Evolutionary conservation across 1,140 invertebrate genomes (phyloP).

Genomic region (Drosophila ambigua): DNA sequence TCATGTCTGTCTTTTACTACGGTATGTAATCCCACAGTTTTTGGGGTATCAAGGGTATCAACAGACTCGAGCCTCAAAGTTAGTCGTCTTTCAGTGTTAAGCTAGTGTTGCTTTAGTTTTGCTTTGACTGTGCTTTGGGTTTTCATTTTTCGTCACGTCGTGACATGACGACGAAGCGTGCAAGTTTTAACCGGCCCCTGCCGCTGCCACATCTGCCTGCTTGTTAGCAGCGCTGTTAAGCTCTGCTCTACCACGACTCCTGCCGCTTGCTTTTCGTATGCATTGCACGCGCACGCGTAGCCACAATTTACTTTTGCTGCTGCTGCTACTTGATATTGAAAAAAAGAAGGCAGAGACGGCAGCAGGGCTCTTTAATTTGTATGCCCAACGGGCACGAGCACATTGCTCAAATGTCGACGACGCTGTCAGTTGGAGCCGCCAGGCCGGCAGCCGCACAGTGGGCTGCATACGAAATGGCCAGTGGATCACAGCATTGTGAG

Average conservation of each 20-base stretch:
- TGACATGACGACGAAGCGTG: too few relatives aligned
- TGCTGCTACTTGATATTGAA: slow-evolving; percentile 57
- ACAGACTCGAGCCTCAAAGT: too few relatives aligned
- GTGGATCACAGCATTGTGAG: slow-evolving; percentile 12
- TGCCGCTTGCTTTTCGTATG: slow-evolving; percentile 42
- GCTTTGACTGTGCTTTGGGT: too few relatives aligned
- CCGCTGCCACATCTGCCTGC: slow-evolving; percentile 5
- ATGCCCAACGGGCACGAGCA: slow-evolving; percentile 56
- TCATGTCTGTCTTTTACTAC: too few relatives aligned
- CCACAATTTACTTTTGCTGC: slow-evolving; percentile 66
- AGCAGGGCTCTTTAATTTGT: slow-evolving; percentile 54
- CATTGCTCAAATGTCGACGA: slow-evolving; percentile 77
- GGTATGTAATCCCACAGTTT: too few relatives aligned
- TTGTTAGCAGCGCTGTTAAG: slow-evolving; percentile 40
- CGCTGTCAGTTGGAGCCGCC: slow-evolving; percentile 55
- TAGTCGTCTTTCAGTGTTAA: too few relatives aligned
- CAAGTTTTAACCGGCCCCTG: too few relatives aligned
- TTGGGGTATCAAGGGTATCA: too few relatives aligned
- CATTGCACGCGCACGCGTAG: slow-evolving; percentile 74
- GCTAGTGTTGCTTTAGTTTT: too few relatives aligned
- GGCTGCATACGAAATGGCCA: slow-evolving; percentile 60
- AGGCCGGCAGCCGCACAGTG: slow-evolving; percentile 62
- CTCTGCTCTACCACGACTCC: slow-evolving; percentile 20
- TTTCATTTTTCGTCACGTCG: too few relatives aligned
- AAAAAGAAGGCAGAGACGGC: slow-evolving; percentile 30